A percentile compares a stretch with the other conserved stretches of the same genome.
phyloP scores from a whole-genome alignment of 23 tunicate genomes.

The Pegea sp. region DNA sequence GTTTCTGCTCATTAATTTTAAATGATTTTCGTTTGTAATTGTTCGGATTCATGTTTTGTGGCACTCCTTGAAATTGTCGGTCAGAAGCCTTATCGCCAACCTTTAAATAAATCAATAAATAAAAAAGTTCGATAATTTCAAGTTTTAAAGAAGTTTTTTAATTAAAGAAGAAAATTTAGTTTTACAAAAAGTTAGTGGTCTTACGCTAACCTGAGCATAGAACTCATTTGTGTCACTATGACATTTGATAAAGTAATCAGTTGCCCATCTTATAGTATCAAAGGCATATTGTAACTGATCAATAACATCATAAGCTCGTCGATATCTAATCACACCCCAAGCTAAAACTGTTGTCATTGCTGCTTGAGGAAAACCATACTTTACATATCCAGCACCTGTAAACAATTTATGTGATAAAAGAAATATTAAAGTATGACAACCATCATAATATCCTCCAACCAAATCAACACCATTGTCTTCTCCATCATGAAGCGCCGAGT shows the following conservation, averaged over 20 bases:
- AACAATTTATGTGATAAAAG: neutral
- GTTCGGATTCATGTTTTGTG: constrained; percentile 30
- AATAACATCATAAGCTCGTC: constrained; percentile 39
- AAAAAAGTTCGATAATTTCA: neutral
- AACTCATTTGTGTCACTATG: constrained; percentile 22
- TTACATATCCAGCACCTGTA: constrained; percentile 63
- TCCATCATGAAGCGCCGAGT: constrained; percentile 66
- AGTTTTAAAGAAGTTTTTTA: neutral
- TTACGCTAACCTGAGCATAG: constrained; percentile 50
- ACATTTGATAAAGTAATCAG: constrained; percentile 86
- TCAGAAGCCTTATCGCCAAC: constrained; percentile 50
- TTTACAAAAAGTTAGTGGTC: neutral
- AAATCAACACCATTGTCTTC: constrained; percentile 39
- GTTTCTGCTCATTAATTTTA: constrained; percentile 11
- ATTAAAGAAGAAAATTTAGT: neutral
- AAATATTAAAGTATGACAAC: constrained; percentile 7
- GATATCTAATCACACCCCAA: constrained; percentile 68
- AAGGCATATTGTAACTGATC: constrained; percentile 45
- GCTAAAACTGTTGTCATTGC: constrained; percentile 50
- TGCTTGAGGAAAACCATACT: constrained; percentile 65
- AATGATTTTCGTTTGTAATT: constrained; percentile 23
- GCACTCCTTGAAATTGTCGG: constrained; percentile 25
- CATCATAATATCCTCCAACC: constrained; percentile 90
- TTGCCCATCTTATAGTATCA: constrained; percentile 81
- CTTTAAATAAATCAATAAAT: constrained; percentile 6